Percentiles rank a stretch among this genome's conserved stretches.
Evolutionary conservation across 2,113 vertebrate genomes (phyloP).

Genomic region (Petrocephalus microphthalmus): DNA sequence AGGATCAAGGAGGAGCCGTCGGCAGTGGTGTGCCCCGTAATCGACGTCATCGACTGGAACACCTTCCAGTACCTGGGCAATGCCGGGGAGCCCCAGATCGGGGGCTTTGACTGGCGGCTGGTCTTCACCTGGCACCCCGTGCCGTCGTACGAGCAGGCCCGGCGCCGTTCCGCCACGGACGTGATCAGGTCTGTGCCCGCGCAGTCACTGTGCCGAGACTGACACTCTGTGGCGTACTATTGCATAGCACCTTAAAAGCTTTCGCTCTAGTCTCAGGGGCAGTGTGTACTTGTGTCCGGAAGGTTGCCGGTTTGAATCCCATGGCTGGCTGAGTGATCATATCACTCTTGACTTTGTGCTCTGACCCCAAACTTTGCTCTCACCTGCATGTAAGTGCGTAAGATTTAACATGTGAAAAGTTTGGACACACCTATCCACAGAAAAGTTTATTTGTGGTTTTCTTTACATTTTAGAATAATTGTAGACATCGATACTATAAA

Average conservation of each 20-base stretch:
- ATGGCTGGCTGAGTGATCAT: neutral
- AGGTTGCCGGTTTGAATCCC: neutral
- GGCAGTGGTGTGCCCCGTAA: constrained; percentile 90
- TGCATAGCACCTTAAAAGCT: neutral
- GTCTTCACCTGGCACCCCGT: constrained; percentile 87
- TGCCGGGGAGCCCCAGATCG: constrained; percentile 85
- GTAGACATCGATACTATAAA: neutral
- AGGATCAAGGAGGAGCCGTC: constrained; percentile 85
- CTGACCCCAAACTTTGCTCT: neutral
- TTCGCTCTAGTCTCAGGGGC: neutral
- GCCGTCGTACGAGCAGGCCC: constrained; percentile 74
- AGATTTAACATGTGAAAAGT: neutral
- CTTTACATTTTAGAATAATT: no score
- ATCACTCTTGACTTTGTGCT: neutral
- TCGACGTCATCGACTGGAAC: constrained; percentile 96
- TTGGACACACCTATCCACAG: neutral
- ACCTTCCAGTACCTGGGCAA: constrained; percentile 92
- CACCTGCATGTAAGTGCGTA: neutral
- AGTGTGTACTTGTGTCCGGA: neutral
- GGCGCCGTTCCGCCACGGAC: constrained; percentile 68
- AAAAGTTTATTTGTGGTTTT: neutral
- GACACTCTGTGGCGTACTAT: neutral
- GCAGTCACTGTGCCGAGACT: neutral
- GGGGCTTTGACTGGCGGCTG: constrained; percentile 92
- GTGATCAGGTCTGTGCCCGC: constrained; percentile 76